Conservation (phyloP, 2,113 vertebrate genomes). For the Tetrax tetrax region DNA sequence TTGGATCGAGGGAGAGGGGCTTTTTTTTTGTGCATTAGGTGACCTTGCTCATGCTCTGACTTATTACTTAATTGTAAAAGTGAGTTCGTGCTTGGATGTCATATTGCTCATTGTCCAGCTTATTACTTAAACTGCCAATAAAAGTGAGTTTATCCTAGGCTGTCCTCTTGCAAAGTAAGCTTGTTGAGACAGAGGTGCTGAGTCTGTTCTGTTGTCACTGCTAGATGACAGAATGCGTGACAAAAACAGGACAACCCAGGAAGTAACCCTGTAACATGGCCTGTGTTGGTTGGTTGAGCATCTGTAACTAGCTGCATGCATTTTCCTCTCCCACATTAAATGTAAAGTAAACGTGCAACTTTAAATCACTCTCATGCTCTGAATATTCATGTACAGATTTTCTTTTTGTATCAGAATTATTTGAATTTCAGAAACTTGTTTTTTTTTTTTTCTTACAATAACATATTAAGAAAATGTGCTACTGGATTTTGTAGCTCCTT, state of each 20-base stretch:
- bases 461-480: accelerated
- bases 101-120: background rate
- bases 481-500: background rate
- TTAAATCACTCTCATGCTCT: accelerated
- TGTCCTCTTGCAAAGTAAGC: background rate
- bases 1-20: background rate
- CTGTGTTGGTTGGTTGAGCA: background rate
- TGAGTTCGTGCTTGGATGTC: background rate
- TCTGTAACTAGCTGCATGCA: background rate
- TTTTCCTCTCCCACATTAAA: background rate
- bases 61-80: background rate
- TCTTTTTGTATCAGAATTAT: background rate
- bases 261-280: background rate
- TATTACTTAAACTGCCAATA: background rate
- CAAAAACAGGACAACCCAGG: background rate
- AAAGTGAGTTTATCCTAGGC: background rate
- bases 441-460: background rate
- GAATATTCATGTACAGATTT: background rate
- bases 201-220: background rate
- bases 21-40: background rate
- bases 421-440: background rate
- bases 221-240: background rate
- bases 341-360: background rate
- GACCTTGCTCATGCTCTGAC: background rate
- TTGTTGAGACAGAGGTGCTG: background rate